Conservation (phyloP, 2,888 invertebrate species). For the Eupelmus urozonus region DNA sequence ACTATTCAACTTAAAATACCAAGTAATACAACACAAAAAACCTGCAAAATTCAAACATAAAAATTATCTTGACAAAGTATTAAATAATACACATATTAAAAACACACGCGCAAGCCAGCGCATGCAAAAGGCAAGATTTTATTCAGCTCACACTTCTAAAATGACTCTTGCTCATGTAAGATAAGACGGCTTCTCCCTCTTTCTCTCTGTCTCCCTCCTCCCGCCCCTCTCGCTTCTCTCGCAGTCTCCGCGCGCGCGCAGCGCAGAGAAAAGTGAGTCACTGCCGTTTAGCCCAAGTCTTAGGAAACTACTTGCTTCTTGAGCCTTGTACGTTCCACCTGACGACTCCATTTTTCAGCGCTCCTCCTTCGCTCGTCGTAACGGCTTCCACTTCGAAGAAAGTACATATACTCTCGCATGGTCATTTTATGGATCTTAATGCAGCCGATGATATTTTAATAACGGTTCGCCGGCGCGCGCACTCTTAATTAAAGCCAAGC, state of each 20-base stretch:
- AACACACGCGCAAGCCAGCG: not conserved
- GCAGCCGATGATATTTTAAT: slow-evolving; percentile 15
- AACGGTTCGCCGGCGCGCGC: not conserved
- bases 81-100: too few relatives aligned
- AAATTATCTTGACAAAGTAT: too few relatives aligned
- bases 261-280: slow-evolving; percentile 41
- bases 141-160: slow-evolving; percentile 9
- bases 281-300: slow-evolving; percentile 26
- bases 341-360: slow-evolving; percentile 19
- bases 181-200: not conserved
- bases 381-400: slow-evolving; percentile 7
- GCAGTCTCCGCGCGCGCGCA: not conserved
- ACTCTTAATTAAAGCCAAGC: slow-evolving; percentile 13
- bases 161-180: not conserved
- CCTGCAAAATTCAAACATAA: too few relatives aligned
- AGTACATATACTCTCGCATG: not conserved
- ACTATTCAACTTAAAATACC: too few relatives aligned
- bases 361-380: not conserved
- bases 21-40: too few relatives aligned
- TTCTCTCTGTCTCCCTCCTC: not conserved
- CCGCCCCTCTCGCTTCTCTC: not conserved
- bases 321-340: slow-evolving; percentile 36
- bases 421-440: not conserved
- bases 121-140: not conserved
- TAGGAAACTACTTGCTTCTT: slow-evolving; percentile 44